Conservation (phyloP, 2,797 vertebrate genomes). For the Neosilurus hyrtlii region DNA sequence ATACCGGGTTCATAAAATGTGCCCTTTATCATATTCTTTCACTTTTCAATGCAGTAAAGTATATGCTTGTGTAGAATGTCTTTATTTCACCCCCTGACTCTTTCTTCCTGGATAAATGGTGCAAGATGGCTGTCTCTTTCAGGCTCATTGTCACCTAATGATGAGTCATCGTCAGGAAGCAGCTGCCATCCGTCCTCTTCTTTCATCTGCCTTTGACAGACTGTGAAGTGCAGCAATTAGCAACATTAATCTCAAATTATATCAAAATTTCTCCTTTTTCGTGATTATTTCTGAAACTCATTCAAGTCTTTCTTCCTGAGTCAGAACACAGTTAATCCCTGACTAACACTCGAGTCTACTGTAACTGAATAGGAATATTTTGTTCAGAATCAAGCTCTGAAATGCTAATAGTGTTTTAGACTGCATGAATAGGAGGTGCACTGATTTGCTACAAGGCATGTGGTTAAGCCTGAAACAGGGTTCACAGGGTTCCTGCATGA, state of each 20-base stretch:
- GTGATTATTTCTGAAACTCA: too few relatives aligned
- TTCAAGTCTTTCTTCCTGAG: too few relatives aligned
- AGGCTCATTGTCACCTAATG: conserved; percentile 13
- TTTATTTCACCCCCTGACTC: background rate
- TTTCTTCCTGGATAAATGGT: conserved; percentile 20
- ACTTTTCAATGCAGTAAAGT: background rate
- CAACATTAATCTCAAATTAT: background rate
- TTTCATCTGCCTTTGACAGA: conserved; percentile 1
- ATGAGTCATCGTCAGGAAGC: conserved; percentile 29
- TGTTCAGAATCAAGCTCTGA: background rate
- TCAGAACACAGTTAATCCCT: background rate
- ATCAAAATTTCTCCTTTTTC: background rate
- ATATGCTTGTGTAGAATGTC: background rate
- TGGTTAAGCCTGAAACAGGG: background rate
- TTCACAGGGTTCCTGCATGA: background rate
- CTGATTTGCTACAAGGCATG: background rate
- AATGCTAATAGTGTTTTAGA: background rate
- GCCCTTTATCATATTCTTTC: background rate
- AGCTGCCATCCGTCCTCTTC: conserved; percentile 25
- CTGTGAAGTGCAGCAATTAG: conserved; percentile 14
- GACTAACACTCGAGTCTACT: background rate
- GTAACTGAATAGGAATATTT: background rate
- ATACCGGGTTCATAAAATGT: background rate
- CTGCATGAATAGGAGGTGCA: too few relatives aligned
- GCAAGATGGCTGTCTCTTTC: conserved; percentile 28